Evolutionary conservation across 2,797 vertebrate genomes (phyloP), one percentile per base, ranked within the genome.

Genomic region (Anabacerthia variegaticeps): DNA sequence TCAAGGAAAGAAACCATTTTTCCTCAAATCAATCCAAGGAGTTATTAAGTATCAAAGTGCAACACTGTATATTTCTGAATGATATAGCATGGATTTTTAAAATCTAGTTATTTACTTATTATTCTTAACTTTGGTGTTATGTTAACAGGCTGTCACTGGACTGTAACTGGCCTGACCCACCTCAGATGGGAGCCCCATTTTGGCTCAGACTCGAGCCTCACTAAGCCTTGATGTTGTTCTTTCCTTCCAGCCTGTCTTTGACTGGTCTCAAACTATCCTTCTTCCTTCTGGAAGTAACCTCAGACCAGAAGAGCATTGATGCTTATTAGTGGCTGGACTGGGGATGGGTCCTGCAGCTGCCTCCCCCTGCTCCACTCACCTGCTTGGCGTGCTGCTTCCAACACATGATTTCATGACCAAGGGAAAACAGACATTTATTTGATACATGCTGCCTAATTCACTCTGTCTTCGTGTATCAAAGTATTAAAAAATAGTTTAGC

Each of bases 321-420:
- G 9, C 32, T 61, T 7, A 21, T 58, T 18, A 34, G 1, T 37
- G 36, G 9, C 20, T 59, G 46, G 16, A 43, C 14, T 37, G 19
- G 23, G 17, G 8, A n/a, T 66, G 23, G 16, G 56, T 77, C 9
- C 9, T 66, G 32, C 11, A 52, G 23, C 34, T 59, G 36, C 3
- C 32, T 65, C 3, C 8, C 11, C 13, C 0, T 0, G 13, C 10
- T 61, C n/a, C 0, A 1, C 16, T 61, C 39, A 49, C 5, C 17
- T 3, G 2, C 17, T 51, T 20, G 4, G 5, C 61, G 10, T 44
- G 14, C 7, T 52, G n/a, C 12, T 49, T 8, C 65, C 12, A 20
- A 30, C 10, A 48, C 16, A 41, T 23, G 22, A 34, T 34, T 71
- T 49, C 12, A 32, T 28, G n/a, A 34, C 4, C 24, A 61, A 36